Evolutionary conservation across 2,888 invertebrate genomes (phyloP).

Genomic region (Colostygia pectinataria): DNA sequence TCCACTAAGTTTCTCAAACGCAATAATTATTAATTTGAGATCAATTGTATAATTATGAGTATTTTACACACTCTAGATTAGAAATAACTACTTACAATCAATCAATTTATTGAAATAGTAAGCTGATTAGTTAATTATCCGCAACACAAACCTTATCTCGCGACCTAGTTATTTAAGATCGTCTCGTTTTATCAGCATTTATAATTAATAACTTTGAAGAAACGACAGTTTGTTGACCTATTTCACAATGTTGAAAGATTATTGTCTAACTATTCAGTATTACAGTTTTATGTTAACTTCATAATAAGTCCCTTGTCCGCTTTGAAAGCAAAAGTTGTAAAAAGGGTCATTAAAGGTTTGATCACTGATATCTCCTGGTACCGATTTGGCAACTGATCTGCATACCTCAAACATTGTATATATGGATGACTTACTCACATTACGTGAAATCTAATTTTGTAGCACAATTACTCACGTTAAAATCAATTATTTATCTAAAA

Average conservation of each 20-base stretch:
- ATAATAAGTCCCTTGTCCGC: too few species aligned
- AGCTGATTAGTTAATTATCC: conserved; percentile 11
- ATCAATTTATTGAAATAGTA: too few species aligned
- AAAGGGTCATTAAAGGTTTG: conserved; percentile 11
- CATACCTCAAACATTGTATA: conserved; percentile 13
- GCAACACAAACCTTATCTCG: conserved; percentile 35
- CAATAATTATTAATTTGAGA: too few species aligned
- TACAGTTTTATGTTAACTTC: too few species aligned
- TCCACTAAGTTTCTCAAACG: too few species aligned
- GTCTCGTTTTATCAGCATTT: conserved; percentile 9
- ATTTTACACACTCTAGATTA: conserved; percentile 11
- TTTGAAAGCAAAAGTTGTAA: too few species aligned
- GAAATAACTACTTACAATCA: too few species aligned
- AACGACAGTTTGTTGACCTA: conserved; percentile 26
- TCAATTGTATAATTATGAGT: too few species aligned
- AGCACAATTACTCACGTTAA: conserved; percentile 11
- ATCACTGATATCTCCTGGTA: conserved; percentile 8
- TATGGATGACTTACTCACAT: conserved; percentile 2
- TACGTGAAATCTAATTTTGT: conserved; percentile 17
- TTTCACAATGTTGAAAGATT: conserved; percentile 30
- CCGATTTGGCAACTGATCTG: conserved; percentile 22
- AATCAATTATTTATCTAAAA: conserved; percentile 12
- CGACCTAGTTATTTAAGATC: conserved; percentile 35
- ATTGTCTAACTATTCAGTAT: too few species aligned
- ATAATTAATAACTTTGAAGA: conserved; percentile 10